A percentile compares a stretch with the other conserved stretches of the same genome.
phyloP scores from a whole-genome alignment of 2,888 invertebrate species.

The Slavum lentiscoides region DNA sequence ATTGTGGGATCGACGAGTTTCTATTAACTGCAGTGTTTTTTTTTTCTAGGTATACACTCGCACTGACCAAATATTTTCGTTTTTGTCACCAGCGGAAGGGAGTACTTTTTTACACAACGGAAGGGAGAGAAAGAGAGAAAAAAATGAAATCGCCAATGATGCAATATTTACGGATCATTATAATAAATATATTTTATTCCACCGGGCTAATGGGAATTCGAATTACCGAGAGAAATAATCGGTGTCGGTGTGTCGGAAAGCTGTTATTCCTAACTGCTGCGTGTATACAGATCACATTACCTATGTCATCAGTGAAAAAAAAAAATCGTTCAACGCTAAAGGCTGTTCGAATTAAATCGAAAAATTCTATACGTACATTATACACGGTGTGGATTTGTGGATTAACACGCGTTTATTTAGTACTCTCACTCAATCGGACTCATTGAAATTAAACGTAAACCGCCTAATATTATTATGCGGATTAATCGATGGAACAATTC shows the following conservation, averaged over 20 bases:
- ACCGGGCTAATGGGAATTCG: not conserved
- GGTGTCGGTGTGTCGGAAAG: not conserved
- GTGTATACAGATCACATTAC: not conserved
- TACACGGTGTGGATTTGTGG: not conserved
- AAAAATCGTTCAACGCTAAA: not conserved
- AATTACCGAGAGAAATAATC: slow-evolving; percentile 9
- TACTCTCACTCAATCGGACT: not conserved
- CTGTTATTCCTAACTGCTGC: not conserved
- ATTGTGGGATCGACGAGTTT: not conserved
- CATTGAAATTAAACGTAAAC: not conserved
- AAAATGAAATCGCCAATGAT: not conserved
- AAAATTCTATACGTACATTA: too few species aligned
- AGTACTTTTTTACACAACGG: too few species aligned
- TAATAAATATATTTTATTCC: not conserved
- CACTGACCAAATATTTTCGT: not conserved
- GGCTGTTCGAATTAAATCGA: not conserved
- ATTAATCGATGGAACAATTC: too few species aligned
- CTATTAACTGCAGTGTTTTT: not conserved
- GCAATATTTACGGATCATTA: slow-evolving; percentile 19
- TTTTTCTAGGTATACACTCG: not conserved
- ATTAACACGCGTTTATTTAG: not conserved
- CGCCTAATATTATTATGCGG: too few species aligned
- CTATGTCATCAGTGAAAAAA: not conserved
- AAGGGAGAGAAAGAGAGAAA: not conserved
- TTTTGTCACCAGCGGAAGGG: too few species aligned